Conservation (phyloP, 2,797 vertebrate species). For the Hirundo rustica region DNA sequence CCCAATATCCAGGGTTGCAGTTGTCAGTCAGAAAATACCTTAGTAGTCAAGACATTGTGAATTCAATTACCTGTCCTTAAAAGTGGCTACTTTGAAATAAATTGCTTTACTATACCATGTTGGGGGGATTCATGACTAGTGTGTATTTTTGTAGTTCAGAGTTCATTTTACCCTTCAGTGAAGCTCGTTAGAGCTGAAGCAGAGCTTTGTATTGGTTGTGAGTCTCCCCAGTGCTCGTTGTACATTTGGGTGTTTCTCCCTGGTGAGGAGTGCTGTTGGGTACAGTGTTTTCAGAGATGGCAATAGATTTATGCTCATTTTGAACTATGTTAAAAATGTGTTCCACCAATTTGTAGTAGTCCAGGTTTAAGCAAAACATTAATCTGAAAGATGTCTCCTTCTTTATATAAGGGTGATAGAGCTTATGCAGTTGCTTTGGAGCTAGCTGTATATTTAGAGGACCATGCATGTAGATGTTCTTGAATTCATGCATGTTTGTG, state of each 20-base stretch:
- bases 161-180: background rate
- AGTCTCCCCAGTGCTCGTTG: background rate
- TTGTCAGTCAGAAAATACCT: background rate
- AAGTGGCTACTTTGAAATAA: background rate
- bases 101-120: background rate
- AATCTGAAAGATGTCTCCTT: background rate
- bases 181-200: background rate
- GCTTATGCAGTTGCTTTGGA: background rate
- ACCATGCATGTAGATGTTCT: background rate
- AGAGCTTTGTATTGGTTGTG: background rate
- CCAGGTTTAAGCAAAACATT: background rate
- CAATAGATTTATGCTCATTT: background rate
- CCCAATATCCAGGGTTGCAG: background rate
- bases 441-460: background rate
- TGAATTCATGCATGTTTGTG: background rate
- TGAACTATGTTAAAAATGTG: accelerated
- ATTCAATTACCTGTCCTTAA: background rate
- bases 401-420: background rate
- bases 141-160: background rate
- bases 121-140: background rate
- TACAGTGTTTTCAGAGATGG: background rate
- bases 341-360: background rate
- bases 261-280: background rate
- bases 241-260: background rate
- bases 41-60: background rate